These are phyloP conservation scores for Rhadina sibilatrix DNA, from an alignment of 2,113 vertebrate genomes.

Conservation along the genomic window DNA sequence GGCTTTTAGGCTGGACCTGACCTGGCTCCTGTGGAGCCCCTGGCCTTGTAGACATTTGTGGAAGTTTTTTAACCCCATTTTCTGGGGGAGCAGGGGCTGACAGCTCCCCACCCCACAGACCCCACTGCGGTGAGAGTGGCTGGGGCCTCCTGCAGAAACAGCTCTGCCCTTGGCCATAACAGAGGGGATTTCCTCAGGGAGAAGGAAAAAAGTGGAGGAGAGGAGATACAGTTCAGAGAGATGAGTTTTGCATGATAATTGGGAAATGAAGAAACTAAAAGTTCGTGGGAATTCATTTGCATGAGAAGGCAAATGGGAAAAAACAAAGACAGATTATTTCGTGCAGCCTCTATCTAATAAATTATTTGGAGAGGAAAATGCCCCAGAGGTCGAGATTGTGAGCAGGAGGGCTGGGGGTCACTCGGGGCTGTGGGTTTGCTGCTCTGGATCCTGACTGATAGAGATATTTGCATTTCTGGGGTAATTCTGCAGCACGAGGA, in stretches of 20 bases:
- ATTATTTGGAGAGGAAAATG: constrained; percentile 41
- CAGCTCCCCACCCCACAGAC: neutral
- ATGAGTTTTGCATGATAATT: constrained; percentile 37
- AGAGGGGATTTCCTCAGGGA: neutral
- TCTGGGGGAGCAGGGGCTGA: neutral
- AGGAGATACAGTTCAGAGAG: neutral
- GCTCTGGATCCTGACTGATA: constrained; percentile 28
- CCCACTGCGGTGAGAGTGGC: neutral
- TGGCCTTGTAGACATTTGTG: fast-evolving
- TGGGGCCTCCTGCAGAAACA: neutral
- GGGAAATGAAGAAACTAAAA: constrained; percentile 46
- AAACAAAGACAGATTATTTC: constrained; percentile 13
- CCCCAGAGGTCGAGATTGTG: neutral
- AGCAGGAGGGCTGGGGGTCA: constrained; percentile 20
- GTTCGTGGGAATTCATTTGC: constrained; percentile 28
- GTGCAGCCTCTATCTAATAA: constrained; percentile 13
- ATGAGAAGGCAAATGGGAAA: neutral
- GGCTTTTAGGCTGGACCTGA: neutral
- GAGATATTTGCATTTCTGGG: constrained; percentile 27
- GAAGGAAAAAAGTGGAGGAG: neutral
- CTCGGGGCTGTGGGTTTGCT: neutral
- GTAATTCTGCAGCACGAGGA: neutral
- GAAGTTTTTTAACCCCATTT: neutral
- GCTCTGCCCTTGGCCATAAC: neutral
- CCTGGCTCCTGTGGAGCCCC: neutral